Evolutionary conservation across 2,797 vertebrate species (phyloP).

Genomic region (Cyprinodon diabolis): DNA sequence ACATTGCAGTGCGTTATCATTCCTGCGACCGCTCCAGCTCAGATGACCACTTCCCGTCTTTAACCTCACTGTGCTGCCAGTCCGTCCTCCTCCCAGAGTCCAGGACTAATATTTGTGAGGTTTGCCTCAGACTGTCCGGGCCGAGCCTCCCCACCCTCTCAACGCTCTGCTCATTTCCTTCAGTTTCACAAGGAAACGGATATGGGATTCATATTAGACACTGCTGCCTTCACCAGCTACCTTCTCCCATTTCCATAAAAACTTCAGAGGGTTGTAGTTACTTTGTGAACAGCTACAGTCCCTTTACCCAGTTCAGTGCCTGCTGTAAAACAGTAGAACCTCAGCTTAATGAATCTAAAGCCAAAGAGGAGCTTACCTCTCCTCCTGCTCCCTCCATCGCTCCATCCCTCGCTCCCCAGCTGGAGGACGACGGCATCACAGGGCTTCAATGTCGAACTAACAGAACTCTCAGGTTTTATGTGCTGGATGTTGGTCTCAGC

Average conservation of each 20-base stretch:
- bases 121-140: conserved; percentile 83
- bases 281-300: conserved; percentile 86
- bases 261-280: conserved; percentile 82
- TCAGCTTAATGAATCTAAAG: conserved; percentile 69
- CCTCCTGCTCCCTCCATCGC: conserved; percentile 16
- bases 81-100: conserved; percentile 82
- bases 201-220: conserved; percentile 82
- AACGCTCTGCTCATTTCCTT: conserved; percentile 73
- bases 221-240: conserved; percentile 56
- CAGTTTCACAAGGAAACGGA: conserved; percentile 73
- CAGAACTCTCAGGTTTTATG: conserved; percentile 94
- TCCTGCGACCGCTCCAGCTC: conserved; percentile 78
- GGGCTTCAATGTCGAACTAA: conserved; percentile 94
- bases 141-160: conserved; percentile 45
- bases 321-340: conserved; percentile 87
- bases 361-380: conserved; percentile 45
- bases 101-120: conserved; percentile 82
- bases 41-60: conserved; percentile 8
- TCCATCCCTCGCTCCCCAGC: conserved; percentile 24
- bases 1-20: conserved; percentile 91
- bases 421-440: conserved; percentile 71
- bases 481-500: conserved; percentile 90
- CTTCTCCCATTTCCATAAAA: conserved; percentile 13
- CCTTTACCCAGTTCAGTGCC: conserved; percentile 87
- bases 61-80: conserved; percentile 83